Evolutionary conservation across 2,797 vertebrate species (phyloP).

Genomic region (Sebastes vulpes): DNA sequence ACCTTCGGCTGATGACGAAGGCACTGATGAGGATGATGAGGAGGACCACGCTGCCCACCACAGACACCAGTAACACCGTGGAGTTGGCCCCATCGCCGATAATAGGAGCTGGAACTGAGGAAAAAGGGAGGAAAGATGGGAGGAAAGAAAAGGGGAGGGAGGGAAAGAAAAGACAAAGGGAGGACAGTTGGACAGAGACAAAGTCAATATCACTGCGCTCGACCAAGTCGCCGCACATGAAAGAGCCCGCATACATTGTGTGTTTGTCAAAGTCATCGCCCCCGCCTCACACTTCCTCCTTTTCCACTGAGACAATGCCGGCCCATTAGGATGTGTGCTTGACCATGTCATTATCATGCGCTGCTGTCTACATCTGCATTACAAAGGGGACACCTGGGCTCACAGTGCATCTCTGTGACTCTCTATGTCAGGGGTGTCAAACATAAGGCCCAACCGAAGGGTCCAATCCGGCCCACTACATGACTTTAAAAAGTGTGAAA

Average conservation of each 20-base stretch:
- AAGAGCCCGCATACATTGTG: conserved; percentile 19
- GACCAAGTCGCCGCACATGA: conserved; percentile 1
- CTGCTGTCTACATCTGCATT: conserved; percentile 58
- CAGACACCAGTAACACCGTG: conserved; percentile 94
- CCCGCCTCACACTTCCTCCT: conserved; percentile 6
- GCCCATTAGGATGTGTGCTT: conserved; percentile 66
- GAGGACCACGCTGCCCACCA: conserved; percentile 95
- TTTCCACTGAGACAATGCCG: conserved; percentile 52
- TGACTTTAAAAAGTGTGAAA: no score
- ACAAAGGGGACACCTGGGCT: conserved; percentile 74
- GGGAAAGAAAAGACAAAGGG: neutral
- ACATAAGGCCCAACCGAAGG: no score
- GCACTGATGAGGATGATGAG: conserved; percentile 96
- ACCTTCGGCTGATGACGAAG: conserved; percentile 98
- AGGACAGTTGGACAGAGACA: conserved; percentile 10
- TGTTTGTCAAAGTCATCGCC: conserved; percentile 36
- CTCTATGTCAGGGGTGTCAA: neutral
- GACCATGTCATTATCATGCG: conserved; percentile 65
- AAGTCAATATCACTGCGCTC: conserved; percentile 49
- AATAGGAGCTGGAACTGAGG: conserved; percentile 93
- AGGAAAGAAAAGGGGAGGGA: neutral
- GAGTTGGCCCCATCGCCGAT: conserved; percentile 97
- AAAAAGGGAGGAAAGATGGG: neutral
- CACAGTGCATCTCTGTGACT: neutral
- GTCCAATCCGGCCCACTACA: no score